Conservation (phyloP, 1,140 invertebrate genomes). For the Ephestia elutella region DNA sequence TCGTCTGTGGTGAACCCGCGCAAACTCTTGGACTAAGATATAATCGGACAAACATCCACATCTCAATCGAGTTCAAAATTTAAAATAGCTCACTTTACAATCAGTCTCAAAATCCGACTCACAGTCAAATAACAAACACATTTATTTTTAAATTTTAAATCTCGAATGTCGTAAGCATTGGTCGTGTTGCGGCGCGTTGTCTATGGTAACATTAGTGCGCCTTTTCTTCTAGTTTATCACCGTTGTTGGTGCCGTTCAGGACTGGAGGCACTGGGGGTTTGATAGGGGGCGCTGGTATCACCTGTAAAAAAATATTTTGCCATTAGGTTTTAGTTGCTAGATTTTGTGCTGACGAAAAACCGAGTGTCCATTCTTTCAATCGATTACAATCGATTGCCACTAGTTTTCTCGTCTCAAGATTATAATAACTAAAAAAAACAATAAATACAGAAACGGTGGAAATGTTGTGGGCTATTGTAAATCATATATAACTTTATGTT, state of each 20-base stretch:
- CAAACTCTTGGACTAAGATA: constrained; percentile 16
- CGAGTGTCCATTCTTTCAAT: not conserved
- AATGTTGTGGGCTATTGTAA: not conserved
- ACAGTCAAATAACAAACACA: constrained; percentile 15
- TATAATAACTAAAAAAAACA: not conserved
- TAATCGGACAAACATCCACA: constrained; percentile 8
- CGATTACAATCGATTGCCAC: not conserved
- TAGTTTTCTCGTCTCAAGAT: not conserved
- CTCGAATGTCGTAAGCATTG: constrained; percentile 15
- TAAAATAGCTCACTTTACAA: constrained; percentile 36
- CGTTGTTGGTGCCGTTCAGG: constrained; percentile 59
- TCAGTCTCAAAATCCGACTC: constrained; percentile 43
- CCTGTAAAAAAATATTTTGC: constrained; percentile 33
- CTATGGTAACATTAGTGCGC: constrained; percentile 19
- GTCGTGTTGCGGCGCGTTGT: constrained; percentile 17
- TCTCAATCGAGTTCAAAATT: constrained; percentile 28
- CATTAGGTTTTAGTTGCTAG: not conserved
- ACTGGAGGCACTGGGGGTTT: constrained; percentile 44
- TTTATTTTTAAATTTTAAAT: constrained; percentile 12
- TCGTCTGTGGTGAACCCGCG: constrained; percentile 15
- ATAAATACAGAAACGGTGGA: not conserved
- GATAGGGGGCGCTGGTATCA: constrained; percentile 65
- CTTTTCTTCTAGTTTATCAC: constrained; percentile 22
- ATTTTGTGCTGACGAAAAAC: not conserved
- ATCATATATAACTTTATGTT: not conserved